Evolutionary conservation across 2,888 invertebrate species (phyloP).

Genomic region (Philonicus albiceps): DNA sequence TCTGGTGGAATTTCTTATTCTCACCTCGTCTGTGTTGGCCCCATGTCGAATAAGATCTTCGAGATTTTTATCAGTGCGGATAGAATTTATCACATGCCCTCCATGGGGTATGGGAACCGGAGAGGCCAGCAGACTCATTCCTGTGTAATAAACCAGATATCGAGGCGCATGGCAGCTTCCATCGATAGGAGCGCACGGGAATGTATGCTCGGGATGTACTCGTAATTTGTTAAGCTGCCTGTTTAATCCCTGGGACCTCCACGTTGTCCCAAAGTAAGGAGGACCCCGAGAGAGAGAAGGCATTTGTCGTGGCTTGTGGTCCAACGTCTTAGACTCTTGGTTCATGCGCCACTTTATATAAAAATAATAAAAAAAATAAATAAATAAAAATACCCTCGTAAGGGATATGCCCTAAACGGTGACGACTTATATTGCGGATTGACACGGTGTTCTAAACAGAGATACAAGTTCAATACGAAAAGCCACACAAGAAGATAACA

Average conservation of each 20-base stretch:
- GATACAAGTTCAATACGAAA: constrained; percentile 13
- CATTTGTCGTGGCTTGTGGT: background rate
- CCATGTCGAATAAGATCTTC: constrained; percentile 24
- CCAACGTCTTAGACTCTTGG: background rate
- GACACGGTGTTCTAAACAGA: constrained; percentile 21
- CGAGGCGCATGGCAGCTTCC: constrained; percentile 24
- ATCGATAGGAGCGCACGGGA: constrained; percentile 12
- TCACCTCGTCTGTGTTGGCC: constrained; percentile 18
- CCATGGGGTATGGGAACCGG: constrained; percentile 30
- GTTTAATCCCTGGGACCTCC: constrained; percentile 14
- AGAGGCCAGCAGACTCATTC: background rate
- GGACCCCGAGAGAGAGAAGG: background rate
- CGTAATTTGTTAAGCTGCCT: constrained; percentile 37
- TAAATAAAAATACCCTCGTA: background rate
- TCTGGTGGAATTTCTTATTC: constrained; percentile 27
- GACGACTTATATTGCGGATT: constrained; percentile 34
- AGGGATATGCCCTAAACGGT: constrained; percentile 22
- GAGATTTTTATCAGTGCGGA: constrained; percentile 34
- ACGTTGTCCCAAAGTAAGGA: background rate
- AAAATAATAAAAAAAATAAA: background rate
- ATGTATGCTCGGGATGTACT: constrained; percentile 29
- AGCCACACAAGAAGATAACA: background rate
- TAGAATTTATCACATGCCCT: constrained; percentile 39
- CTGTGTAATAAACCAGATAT: constrained; percentile 27
- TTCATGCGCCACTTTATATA: background rate